These are phyloP conservation scores for Steinernema khuongi DNA, from an alignment of 1,140 invertebrate species.

Conservation along the genomic window DNA sequence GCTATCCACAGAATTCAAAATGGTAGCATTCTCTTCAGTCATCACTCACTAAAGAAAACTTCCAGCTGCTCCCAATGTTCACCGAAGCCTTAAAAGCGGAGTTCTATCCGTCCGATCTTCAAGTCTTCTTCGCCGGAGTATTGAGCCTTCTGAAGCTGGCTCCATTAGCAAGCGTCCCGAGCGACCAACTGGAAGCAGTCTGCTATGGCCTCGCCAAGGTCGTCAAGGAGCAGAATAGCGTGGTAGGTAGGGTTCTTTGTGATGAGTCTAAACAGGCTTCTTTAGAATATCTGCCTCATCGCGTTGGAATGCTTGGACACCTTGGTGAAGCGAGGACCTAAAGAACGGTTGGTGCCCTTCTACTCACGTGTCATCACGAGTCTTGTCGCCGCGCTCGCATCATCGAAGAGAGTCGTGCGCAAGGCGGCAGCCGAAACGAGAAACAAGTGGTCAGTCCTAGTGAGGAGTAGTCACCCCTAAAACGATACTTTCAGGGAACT, in stretches of 20 bases:
- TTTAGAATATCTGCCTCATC: background rate
- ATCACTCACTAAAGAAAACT: background rate
- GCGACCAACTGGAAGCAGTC: background rate
- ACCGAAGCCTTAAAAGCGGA: background rate
- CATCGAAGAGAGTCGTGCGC: background rate
- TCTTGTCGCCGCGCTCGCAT: background rate
- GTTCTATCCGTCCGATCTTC: background rate
- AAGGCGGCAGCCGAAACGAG: background rate
- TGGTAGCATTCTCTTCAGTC: background rate
- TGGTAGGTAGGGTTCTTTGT: background rate
- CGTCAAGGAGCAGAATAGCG: background rate
- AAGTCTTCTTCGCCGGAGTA: background rate
- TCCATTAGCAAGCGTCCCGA: background rate
- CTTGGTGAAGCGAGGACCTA: background rate
- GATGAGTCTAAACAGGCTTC: background rate
- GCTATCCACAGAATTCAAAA: background rate
- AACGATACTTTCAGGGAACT: background rate
- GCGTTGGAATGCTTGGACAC: background rate
- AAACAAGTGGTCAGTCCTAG: background rate
- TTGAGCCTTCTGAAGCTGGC: background rate
- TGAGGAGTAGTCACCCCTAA: background rate
- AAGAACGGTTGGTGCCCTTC: background rate
- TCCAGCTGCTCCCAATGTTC: background rate
- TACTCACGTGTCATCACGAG: background rate
- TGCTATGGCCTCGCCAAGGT: background rate